phyloP scores from a whole-genome alignment of 1,140 invertebrate genomes.

The Pomacea maculata region DNA sequence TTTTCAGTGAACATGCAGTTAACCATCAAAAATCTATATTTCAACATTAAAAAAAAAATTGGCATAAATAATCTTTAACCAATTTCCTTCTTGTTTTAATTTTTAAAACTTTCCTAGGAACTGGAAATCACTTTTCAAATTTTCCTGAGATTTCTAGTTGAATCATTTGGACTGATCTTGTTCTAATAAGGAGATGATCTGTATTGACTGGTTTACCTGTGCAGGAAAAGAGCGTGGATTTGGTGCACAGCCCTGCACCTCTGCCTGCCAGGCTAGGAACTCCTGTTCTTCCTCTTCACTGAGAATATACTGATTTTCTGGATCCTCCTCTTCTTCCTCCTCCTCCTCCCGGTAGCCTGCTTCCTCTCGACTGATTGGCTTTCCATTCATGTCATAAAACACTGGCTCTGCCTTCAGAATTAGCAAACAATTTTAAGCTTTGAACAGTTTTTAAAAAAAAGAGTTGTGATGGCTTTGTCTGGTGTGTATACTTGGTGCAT shows the following conservation, averaged over 20 bases:
- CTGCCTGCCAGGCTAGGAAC: slow-evolving; percentile 32
- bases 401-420: slow-evolving; percentile 43
- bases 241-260: slow-evolving; percentile 20
- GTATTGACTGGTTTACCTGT: not conserved
- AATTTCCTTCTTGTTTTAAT: too few species aligned
- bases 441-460: too few species aligned
- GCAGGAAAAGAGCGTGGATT: not conserved
- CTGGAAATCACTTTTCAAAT: too few species aligned
- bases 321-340: slow-evolving; percentile 29
- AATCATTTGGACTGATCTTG: too few species aligned
- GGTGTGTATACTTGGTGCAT: too few species aligned
- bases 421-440: not conserved
- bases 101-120: too few species aligned
- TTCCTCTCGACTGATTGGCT: slow-evolving; percentile 40
- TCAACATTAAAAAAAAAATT: too few species aligned
- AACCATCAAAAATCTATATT: too few species aligned
- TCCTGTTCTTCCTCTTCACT: slow-evolving; percentile 37
- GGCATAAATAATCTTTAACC: too few species aligned
- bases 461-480: too few species aligned
- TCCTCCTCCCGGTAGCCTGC: slow-evolving; percentile 41
- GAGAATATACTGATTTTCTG: slow-evolving; percentile 23
- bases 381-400: slow-evolving; percentile 43
- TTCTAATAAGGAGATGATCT: not conserved
- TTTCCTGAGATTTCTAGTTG: not conserved
- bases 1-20: too few species aligned